These are phyloP conservation scores for Cyprinodon diabolis DNA, from an alignment of 2,797 vertebrate genomes.

Conservation along the genomic window DNA sequence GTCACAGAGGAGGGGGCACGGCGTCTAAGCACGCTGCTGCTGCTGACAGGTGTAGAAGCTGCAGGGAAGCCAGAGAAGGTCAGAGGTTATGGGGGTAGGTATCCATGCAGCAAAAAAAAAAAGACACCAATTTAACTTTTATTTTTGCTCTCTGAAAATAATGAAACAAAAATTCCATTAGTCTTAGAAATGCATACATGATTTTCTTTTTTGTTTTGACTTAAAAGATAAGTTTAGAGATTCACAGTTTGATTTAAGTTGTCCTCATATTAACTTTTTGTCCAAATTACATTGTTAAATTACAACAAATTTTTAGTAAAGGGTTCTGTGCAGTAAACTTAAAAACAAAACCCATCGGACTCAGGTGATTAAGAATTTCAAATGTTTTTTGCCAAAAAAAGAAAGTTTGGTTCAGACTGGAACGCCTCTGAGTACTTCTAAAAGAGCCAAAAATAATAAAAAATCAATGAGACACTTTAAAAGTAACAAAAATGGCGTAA, in stretches of 20 bases:
- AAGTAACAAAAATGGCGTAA: background rate
- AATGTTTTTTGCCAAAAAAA: too few species aligned
- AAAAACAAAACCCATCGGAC: background rate
- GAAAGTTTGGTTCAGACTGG: background rate
- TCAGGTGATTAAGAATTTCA: too few species aligned
- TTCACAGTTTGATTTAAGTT: background rate
- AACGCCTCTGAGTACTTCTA: background rate
- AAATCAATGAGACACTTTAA: background rate
- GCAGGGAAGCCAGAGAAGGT: conserved; percentile 39
- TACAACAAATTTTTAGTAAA: background rate
- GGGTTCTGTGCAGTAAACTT: background rate
- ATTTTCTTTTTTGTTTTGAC: background rate
- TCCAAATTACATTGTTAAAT: too few species aligned
- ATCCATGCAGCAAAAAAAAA: too few species aligned
- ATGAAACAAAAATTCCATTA: background rate
- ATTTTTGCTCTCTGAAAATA: background rate
- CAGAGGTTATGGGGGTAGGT: conserved; percentile 16
- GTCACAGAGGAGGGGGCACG: conserved; percentile 84
- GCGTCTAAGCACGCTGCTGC: conserved; percentile 87
- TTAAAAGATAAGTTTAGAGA: background rate
- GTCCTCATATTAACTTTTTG: background rate
- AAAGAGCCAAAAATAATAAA: background rate
- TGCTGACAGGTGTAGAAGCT: conserved; percentile 91
- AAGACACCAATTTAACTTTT: background rate
- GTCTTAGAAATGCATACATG: background rate